A percentile compares a stretch with the other conserved stretches of the same genome.
These are phyloP conservation scores for Oxyura jamaicensis DNA, from an alignment of 2,113 vertebrate genomes.

Conservation along the genomic window DNA sequence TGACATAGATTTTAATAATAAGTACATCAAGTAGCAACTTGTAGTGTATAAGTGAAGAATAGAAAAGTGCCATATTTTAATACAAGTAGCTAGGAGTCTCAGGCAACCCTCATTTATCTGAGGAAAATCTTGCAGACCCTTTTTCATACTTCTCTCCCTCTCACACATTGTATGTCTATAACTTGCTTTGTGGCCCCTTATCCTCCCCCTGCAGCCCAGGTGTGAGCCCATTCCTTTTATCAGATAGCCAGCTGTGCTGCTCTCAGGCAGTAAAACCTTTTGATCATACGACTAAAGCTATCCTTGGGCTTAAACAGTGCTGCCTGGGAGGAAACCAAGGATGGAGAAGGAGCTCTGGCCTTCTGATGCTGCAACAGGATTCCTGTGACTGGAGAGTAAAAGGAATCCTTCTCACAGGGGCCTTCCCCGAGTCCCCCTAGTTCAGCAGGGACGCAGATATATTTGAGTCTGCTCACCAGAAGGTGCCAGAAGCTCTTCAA, in stretches of 20 bases:
- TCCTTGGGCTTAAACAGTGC: not conserved
- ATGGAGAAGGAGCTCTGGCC: not conserved
- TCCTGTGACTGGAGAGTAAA: not conserved
- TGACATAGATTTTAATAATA: not conserved
- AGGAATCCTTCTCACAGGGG: not conserved
- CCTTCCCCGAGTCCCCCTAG: rapidly evolving
- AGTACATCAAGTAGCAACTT: not conserved
- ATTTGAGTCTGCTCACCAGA: not conserved
- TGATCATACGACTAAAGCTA: not conserved
- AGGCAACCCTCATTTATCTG: not conserved
- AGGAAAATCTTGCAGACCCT: not conserved
- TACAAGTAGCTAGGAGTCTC: not conserved
- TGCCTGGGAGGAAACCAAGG: not conserved
- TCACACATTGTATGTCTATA: rapidly evolving
- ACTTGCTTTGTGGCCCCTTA: not conserved
- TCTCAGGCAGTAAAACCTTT: not conserved
- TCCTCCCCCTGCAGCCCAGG: not conserved
- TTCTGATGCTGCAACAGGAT: not conserved
- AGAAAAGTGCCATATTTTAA: not conserved
- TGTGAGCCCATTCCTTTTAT: not conserved
- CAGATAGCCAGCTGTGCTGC: not conserved
- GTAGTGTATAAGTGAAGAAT: not conserved
- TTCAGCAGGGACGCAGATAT: not conserved
- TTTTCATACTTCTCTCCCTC: not conserved
- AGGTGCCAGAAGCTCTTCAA: not conserved